Base-by-base conservation (phyloP, 2,113 vertebrate species). In the Dinomys branickii region DNA sequence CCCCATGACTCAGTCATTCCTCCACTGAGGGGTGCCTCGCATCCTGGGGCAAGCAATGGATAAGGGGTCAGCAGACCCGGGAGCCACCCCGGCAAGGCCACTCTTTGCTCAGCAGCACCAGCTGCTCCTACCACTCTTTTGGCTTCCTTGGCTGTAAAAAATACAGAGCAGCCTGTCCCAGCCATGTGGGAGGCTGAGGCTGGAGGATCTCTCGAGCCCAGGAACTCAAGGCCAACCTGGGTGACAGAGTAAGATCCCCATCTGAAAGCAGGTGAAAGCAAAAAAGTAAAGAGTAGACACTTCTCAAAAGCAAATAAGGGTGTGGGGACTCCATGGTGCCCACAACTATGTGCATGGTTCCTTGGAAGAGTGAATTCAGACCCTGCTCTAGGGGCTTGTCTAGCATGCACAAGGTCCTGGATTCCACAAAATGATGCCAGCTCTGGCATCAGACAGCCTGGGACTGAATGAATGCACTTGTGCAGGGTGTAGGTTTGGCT, bases 291-390 rank as follows among this genome's bases (percentile, higher is more conserved):
- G 33, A 63, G 14, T 47, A 94, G 59, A 77, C 58, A 50, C 35
- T 3, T 26, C 38, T 26, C 17, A 5, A 73, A 61, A 65, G 81
- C 7, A 90, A 80, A 33, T 0, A 67, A 16, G 52, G 50, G 4
- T 1, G 0, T 44, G 12, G 52, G 30, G 44, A 0, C 0, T 2
- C 17, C 75, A 50, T 2, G 6, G 0, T 13, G 5, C 24, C 20
- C 16, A 20, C 30, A 19, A 14, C 58, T 67, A 44, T 6, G 0
- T 5, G 2, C 20, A 9, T 5, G 3, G 41, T 17, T 67, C 82
- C 30, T 87, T 28, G 2, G 20, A 17, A 85, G 44, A 81, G 47
- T 17, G 13, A 54, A 56, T 63, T 41, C 65, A 26, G n/a, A 58
- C 35, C 20, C 50, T 54, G 54, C 84, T 73, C 83, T 44, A 52